Percentiles rank a stretch among this genome's conserved stretches.
These are phyloP conservation scores for Euplexia lucipara DNA, from an alignment of 2,888 invertebrate genomes.

Conservation along the genomic window DNA sequence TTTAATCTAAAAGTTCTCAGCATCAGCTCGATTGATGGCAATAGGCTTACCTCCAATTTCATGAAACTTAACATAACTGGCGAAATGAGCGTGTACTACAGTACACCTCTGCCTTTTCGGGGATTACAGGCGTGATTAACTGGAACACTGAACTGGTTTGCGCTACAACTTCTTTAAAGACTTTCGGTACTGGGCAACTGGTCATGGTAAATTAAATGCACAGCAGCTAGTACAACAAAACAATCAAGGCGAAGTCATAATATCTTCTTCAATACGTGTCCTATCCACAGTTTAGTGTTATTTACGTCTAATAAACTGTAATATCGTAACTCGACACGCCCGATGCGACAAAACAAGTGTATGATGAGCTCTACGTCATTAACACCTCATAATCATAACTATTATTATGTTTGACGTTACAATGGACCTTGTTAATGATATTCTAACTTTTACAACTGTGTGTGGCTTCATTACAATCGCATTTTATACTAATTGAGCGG, in stretches of 20 bases:
- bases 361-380: conserved; percentile 41
- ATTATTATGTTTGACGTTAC: conserved; percentile 39
- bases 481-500: conserved; percentile 26
- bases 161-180: no score
- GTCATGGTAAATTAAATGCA: no score
- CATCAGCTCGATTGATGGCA: no score
- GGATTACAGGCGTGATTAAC: no score
- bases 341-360: conserved; percentile 35
- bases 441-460: conserved; percentile 33
- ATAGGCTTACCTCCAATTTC: no score
- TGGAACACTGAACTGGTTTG: no score
- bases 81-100: no score
- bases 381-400: conserved; percentile 42
- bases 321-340: conserved; percentile 33
- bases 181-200: no score
- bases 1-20: no score
- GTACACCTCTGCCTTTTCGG: no score
- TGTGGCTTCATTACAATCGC: conserved; percentile 27
- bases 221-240: neutral
- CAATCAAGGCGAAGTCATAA: conserved; percentile 7
- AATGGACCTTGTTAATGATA: conserved; percentile 44
- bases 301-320: conserved; percentile 3
- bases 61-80: no score
- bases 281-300: neutral
- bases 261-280: neutral